Evolutionary conservation across 92 coral and sea anemone species (phyloP), one percentile per base, ranked within the genome.

Genomic region (Porites evermanni): DNA sequence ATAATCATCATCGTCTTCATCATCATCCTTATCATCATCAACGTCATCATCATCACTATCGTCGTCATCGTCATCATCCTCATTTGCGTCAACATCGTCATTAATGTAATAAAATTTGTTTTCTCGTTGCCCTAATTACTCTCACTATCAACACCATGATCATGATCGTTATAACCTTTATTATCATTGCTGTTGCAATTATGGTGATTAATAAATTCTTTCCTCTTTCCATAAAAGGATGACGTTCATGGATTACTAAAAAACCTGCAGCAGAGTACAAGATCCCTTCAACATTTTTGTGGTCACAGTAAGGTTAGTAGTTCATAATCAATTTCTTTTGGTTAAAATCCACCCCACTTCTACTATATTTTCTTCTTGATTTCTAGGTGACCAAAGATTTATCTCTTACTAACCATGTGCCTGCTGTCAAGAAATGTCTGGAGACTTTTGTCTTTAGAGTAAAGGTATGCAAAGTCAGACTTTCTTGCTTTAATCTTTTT

Each of bases 391-490:
- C 72, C 21, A 97, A 97, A 80, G 98, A 97, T 85, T 83, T 97
- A 19, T 84, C 99, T 16, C 88, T 97, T 23, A 97, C 99, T 12
- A 97, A 97, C 75, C 98, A 97, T 74, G 99, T 97, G 26, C 99
- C 98, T 20, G 99, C 97, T 12, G 90, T 95, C 77, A 97, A 97
- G 91, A 97, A 92, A 66, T 93, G 93, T 61, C 79, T 97, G 86
- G 99, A 97, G 87, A 91, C 96, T 0, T 97, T 97, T 89, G 99
- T 97, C 38, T 97, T 95, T 53, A 93, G 99, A 79, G 99, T 97
- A 14, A 97, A 97, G 95, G 98, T 95, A 79, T 64, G 14, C 6
- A n/a, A n/a, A 8, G 8, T 58, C 20, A 6, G 0, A 26, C 44
- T 23, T 23, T 23, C 24, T 23, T 23, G 24, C 24, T 23, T 23